Evolutionary conservation across 2,888 invertebrate genomes (phyloP), one percentile per base, ranked within the genome.

Genomic region (Zeuzera pyrina): DNA sequence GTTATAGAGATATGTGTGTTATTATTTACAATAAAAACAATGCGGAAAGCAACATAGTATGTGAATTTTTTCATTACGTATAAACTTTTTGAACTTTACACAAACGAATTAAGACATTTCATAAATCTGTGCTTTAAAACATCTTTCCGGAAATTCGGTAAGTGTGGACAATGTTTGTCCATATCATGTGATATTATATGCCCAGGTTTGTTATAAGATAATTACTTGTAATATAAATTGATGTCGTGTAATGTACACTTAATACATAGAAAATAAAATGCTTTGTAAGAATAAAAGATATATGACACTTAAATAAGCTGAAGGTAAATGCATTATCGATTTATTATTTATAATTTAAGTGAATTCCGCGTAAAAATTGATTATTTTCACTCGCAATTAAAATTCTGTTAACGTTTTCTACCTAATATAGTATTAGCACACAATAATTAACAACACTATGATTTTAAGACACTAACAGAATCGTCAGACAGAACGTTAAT

Each of bases 101-200:
- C 19, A 5, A 7, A 19, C 8, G 19, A 19, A 19, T 7, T 19
- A 8, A 2, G 19, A 19, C 19, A 19, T 8, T 19, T 19, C 19
- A 19, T 5, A n/a, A 24, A 7, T 24, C 11, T 24, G 24, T 10
- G 8, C 24, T 24, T 10, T 24, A 24, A 24, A 24, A n/a, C 10
- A 24, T 10, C 10, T 6, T 28, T 52, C 50, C 47, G 49, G 50
- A 50, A 47, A 15, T 52, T 51, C 47, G 49, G 50, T 49, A 47
- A 40, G 42, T 38, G 43, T 53, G 74, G 74, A 58, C 67, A 43
- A 33, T 36, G 41, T 36, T 45, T 48, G 56, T 72, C 69, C 71
- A 55, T 57, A 62, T 69, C 69, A 74, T 81, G 81, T 81, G 81
- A 81, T 81, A 81, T 78, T 77, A 69, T 76, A 71, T 70, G 67